Evolutionary conservation across 1,140 invertebrate genomes (phyloP).

Genomic region (Caenorhabditis briggsae): DNA sequence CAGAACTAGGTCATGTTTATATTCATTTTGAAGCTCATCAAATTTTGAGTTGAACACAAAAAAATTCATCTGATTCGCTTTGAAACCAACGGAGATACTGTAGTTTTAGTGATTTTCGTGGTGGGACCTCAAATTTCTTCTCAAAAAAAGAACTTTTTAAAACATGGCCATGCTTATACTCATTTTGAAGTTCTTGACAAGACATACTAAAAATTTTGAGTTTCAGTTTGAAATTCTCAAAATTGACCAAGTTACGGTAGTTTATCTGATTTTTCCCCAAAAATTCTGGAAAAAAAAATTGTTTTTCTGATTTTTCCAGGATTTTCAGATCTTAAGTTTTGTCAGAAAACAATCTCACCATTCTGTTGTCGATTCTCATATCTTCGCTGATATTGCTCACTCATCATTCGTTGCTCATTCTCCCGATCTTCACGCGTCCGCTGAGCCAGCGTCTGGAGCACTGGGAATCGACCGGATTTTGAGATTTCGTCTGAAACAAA

Average conservation of each 20-base stretch:
- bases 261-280: too few relatives aligned
- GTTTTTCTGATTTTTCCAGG: too few relatives aligned
- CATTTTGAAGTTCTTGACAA: neutral
- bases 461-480: slow-evolving; percentile 58
- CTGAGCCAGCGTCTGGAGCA: neutral
- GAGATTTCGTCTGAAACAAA: slow-evolving; percentile 65
- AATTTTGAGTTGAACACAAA: neutral
- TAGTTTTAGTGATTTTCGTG: neutral
- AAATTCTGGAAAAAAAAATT: too few relatives aligned
- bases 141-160: neutral
- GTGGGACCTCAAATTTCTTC: neutral
- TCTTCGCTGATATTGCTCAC: slow-evolving; percentile 21
- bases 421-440: slow-evolving; percentile 4
- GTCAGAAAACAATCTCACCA: neutral
- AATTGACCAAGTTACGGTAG: neutral
- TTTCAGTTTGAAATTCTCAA: neutral
- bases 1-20: neutral
- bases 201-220: neutral
- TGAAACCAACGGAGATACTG: neutral
- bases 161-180: slow-evolving; percentile 5
- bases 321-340: too few relatives aligned
- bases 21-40: neutral
- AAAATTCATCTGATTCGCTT: neutral
- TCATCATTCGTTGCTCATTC: neutral
- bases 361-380: slow-evolving; percentile 33